A percentile compares a stretch with the other conserved stretches of the same genome.
These are phyloP conservation scores for Lophotis ruficrista DNA, from an alignment of 2,113 vertebrate genomes.

Conservation along the genomic window DNA sequence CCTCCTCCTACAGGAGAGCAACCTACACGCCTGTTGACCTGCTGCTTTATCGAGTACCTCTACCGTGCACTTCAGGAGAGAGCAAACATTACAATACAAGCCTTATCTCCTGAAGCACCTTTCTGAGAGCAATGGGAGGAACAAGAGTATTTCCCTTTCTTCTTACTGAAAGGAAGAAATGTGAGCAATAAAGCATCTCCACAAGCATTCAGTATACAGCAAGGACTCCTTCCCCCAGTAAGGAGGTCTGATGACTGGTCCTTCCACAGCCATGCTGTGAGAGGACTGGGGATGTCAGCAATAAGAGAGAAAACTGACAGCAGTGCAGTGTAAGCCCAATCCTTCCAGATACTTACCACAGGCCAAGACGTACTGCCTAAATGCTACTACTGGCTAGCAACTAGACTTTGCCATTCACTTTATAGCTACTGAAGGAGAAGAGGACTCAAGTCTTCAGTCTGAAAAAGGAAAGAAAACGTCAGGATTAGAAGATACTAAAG, in stretches of 20 bases:
- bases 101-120: not conserved
- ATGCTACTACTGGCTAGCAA: not conserved
- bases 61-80: not conserved
- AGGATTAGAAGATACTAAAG: slow-evolving; percentile 1
- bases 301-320: not conserved
- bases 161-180: not conserved
- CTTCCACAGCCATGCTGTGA: not conserved
- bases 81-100: rapidly evolving
- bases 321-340: not conserved
- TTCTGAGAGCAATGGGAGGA: not conserved
- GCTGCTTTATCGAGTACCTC: not conserved
- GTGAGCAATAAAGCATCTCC: not conserved
- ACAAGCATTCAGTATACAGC: not conserved
- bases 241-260: not conserved
- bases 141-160: not conserved
- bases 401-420: not conserved
- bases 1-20: not conserved
- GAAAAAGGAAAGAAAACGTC: not conserved
- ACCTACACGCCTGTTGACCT: not conserved
- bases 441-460: not conserved
- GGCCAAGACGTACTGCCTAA: not conserved
- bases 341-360: slow-evolving; percentile 19
- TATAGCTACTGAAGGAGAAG: not conserved
- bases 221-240: not conserved
- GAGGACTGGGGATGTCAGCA: not conserved